Percentiles rank a stretch among this genome's conserved stretches.
These are phyloP conservation scores for Drosophila sordidula DNA, from an alignment of 2,888 invertebrate species.

Conservation along the genomic window DNA sequence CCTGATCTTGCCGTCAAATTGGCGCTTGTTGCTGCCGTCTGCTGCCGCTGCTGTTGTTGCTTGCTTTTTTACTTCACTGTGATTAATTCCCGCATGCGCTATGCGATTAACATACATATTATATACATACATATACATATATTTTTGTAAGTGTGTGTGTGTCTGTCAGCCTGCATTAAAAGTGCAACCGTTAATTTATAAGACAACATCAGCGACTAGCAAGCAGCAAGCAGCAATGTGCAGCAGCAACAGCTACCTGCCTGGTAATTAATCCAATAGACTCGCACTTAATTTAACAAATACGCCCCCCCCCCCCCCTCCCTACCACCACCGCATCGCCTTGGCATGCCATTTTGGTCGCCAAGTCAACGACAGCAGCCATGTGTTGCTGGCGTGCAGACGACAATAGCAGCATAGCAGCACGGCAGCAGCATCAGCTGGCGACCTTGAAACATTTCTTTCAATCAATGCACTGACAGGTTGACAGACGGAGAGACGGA, in stretches of 20 bases:
- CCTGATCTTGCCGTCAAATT: slow-evolving; percentile 72
- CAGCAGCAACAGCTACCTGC: slow-evolving; percentile 46
- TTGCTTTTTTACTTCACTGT: slow-evolving; percentile 26
- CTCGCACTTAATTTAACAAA: slow-evolving; percentile 52
- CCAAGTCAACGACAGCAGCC: slow-evolving; percentile 15
- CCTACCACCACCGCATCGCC: neutral
- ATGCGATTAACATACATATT: slow-evolving; percentile 63
- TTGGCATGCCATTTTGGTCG: slow-evolving; percentile 17
- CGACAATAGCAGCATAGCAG: slow-evolving; percentile 27
- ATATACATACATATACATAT: slow-evolving; percentile 8
- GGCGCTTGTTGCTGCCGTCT: slow-evolving; percentile 54
- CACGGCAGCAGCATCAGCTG: slow-evolving; percentile 42
- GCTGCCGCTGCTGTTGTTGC: slow-evolving; percentile 5
- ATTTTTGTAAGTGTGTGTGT: slow-evolving; percentile 30
- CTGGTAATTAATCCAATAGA: slow-evolving; percentile 72
- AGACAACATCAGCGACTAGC: slow-evolving; percentile 55
- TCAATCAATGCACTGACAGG: slow-evolving; percentile 52
- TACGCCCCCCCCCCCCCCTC: neutral
- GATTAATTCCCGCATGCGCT: slow-evolving; percentile 67
- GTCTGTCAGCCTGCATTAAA: slow-evolving; percentile 70
- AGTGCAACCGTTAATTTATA: slow-evolving; percentile 77
- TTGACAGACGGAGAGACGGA: slow-evolving; percentile 14
- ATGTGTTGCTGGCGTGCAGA: slow-evolving; percentile 42
- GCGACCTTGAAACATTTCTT: slow-evolving; percentile 72
- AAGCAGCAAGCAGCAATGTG: slow-evolving; percentile 34